Base-by-base conservation (phyloP, 2,888 invertebrate genomes). In the Ametastegia equiseti region DNA sequence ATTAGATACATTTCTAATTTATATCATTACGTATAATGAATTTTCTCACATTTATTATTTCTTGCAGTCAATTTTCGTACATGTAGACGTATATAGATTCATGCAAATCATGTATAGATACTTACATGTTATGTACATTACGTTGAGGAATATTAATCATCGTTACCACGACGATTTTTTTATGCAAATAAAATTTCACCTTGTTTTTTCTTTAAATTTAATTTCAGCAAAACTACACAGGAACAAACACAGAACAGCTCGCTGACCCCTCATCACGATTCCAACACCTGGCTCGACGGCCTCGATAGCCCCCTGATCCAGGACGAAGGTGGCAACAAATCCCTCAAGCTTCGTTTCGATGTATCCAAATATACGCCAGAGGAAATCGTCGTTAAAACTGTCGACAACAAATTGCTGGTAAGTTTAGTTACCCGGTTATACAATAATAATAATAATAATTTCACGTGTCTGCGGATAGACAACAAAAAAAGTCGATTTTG, bases 331-430 rank as follows among this genome's bases (percentile, higher is more conserved):
- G 97, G 98, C 92, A 98, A 96, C 93, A 98, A 98, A 93, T 96
- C 97, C 91, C 94, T 99, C 87, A 98, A 98, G 92, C 94, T 99
- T 85, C 95, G 98, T 90, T 99, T 99, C 93, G 99, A 99, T 92
- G 98, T 99, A 87, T 97, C 98, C 90, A 98, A 99, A 93, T 99
- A 99, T 93, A 96, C 97, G 81, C 97, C 97, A 75, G 99, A 99
- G 92, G 99, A 99, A 94, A 98, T 99, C 91, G 97, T 98, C 90
- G 98, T 99, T 85, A 99, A 98, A 94, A 99, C 99, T 85, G 97
- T 98, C 87, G 99, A 99, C 93, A 98, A 98, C 93, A 97, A 98
- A 94, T 94, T 99, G 91, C 94, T 98, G 95, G 97, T 97, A 92
- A 94, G 95, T 85, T 79, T 15, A 60, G 5, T 60, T 19, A 69